A percentile compares a stretch with the other conserved stretches of the same genome.
Evolutionary conservation across 1,140 invertebrate species (phyloP).

Genomic region (Saccostrea glomerata): DNA sequence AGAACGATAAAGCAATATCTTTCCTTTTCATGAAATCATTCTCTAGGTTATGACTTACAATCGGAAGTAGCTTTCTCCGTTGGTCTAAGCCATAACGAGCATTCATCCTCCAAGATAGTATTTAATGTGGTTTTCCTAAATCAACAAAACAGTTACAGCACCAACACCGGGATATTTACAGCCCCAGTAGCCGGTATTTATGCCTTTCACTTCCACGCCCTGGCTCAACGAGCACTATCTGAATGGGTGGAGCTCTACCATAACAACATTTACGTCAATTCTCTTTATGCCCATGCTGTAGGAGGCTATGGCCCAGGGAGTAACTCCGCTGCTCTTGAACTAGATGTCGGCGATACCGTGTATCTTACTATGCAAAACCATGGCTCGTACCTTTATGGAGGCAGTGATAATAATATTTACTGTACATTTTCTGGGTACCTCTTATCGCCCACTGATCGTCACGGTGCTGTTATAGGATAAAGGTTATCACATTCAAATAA

Average conservation of each 20-base stretch:
- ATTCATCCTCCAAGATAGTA: slow-evolving; percentile 20
- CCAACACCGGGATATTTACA: slow-evolving; percentile 43
- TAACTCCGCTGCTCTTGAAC: slow-evolving; percentile 44
- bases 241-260: slow-evolving; percentile 58
- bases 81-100: slow-evolving; percentile 38
- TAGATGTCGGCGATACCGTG: slow-evolving; percentile 46
- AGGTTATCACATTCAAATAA: too few relatives aligned
- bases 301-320: slow-evolving; percentile 60
- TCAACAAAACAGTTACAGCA: slow-evolving; percentile 14
- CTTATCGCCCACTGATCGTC: neutral
- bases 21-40: too few relatives aligned
- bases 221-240: slow-evolving; percentile 44
- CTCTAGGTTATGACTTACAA: neutral
- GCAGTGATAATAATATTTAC: slow-evolving; percentile 29
- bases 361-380: slow-evolving; percentile 47
- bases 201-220: slow-evolving; percentile 58
- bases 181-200: slow-evolving; percentile 51
- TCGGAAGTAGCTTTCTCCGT: slow-evolving; percentile 50
- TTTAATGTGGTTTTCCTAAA: slow-evolving; percentile 44
- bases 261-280: slow-evolving; percentile 61
- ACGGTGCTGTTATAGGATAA: too few relatives aligned
- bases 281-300: slow-evolving; percentile 59
- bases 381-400: slow-evolving; percentile 46
- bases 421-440: too few relatives aligned
- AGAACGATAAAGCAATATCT: too few relatives aligned